Percentiles rank a stretch among this genome's conserved stretches.
phyloP scores from a whole-genome alignment of 2,113 vertebrate species.

The Ctenodactylus gundi region DNA sequence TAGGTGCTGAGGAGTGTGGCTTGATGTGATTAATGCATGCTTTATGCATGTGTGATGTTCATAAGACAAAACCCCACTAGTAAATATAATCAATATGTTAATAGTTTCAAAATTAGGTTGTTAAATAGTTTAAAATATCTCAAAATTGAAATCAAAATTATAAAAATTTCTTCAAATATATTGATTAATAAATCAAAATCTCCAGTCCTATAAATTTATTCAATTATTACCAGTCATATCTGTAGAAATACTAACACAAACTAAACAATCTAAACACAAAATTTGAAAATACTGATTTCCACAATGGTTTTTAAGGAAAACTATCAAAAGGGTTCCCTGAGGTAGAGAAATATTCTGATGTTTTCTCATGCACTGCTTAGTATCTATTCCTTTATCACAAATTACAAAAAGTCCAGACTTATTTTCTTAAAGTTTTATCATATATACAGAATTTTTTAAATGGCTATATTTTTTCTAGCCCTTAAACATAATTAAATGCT shows the following conservation, averaged over 20 bases:
- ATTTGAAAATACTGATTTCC: slow-evolving; percentile 16
- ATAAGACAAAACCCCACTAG: neutral
- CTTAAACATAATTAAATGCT: slow-evolving; percentile 81
- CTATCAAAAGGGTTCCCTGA: neutral
- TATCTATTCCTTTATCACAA: neutral
- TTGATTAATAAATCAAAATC: too few relatives aligned
- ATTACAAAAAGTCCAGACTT: neutral
- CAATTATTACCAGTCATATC: neutral
- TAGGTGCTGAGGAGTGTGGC: neutral
- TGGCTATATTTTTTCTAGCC: slow-evolving; percentile 41
- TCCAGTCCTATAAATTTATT: neutral
- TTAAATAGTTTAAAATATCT: neutral
- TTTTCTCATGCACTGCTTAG: neutral
- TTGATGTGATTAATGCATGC: neutral
- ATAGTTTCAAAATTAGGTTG: neutral
- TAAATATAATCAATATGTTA: neutral
- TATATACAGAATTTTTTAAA: slow-evolving; percentile 59
- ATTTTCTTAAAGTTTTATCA: slow-evolving; percentile 60
- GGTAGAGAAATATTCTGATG: neutral
- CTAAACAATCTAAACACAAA: neutral
- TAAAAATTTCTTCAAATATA: too few relatives aligned
- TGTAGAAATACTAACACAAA: neutral
- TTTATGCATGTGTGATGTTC: neutral
- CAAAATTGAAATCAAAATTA: neutral
- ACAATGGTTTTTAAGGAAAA: slow-evolving; percentile 20